phyloP scores from a whole-genome alignment of 2,113 vertebrate species.

The Sporophila hypoxantha region DNA sequence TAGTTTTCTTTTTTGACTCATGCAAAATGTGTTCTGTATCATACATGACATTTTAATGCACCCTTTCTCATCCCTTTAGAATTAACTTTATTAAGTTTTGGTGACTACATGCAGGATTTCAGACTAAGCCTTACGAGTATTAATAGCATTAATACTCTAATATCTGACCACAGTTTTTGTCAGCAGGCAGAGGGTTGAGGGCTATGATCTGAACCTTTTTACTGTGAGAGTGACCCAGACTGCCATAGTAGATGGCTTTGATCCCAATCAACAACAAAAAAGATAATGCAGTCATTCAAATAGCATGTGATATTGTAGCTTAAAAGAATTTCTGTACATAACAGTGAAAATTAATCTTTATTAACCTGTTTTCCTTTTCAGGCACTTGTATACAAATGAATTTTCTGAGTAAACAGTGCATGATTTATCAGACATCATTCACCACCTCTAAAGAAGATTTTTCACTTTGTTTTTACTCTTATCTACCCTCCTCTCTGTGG shows the following conservation, averaged over 20 bases:
- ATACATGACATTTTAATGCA: neutral
- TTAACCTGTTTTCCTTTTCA: neutral
- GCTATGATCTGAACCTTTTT: neutral
- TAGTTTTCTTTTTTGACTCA: neutral
- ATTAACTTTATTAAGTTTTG: neutral
- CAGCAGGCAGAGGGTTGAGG: neutral
- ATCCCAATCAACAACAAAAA: neutral
- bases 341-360: neutral
- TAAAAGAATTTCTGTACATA: neutral
- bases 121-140: neutral
- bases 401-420: neutral
- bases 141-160: neutral
- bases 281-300: neutral
- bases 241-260: neutral
- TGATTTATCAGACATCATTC: neutral
- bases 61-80: neutral
- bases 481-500: neutral
- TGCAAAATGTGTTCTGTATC: neutral
- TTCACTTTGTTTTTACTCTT: neutral
- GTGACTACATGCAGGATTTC: neutral
- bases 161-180: neutral
- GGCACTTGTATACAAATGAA: neutral
- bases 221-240: neutral
- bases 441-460: neutral
- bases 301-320: neutral